Conservation (phyloP, 2,888 invertebrate species). For the Drosophila seclusa region DNA sequence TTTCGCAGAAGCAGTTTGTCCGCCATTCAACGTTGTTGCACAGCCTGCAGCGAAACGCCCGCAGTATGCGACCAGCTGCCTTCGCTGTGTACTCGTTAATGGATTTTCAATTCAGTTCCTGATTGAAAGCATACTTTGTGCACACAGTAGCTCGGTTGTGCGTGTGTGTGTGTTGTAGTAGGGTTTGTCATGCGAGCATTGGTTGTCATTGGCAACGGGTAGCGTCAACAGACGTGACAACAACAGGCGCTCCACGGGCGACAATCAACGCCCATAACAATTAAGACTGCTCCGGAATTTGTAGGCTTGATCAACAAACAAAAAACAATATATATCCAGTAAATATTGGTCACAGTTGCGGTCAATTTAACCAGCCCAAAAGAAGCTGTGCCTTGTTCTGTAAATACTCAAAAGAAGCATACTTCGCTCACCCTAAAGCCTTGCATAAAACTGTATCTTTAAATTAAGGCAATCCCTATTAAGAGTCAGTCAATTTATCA, state of each 20-base stretch:
- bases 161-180: slow-evolving; percentile 16
- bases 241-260: slow-evolving; percentile 46
- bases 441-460: not conserved
- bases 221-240: slow-evolving; percentile 70
- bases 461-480: not conserved
- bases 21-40: slow-evolving; percentile 2
- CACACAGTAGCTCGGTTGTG: slow-evolving; percentile 4
- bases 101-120: slow-evolving; percentile 81
- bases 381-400: not conserved
- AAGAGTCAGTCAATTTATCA: not conserved
- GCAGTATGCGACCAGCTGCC: slow-evolving; percentile 50
- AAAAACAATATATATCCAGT: not conserved
- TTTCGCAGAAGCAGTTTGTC: not conserved
- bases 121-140: slow-evolving; percentile 79
- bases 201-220: slow-evolving; percentile 78
- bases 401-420: not conserved
- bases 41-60: slow-evolving; percentile 15
- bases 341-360: not conserved
- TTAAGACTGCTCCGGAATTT: slow-evolving; percentile 17
- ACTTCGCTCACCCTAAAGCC: not conserved
- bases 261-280: slow-evolving; percentile 39
- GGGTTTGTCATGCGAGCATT: slow-evolving; percentile 57
- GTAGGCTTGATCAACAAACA: not conserved
- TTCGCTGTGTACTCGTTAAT: slow-evolving; percentile 77
- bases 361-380: not conserved